These are phyloP conservation scores for Stenopsyche tienmushanensis DNA, from an alignment of 1,140 invertebrate species.

Conservation along the genomic window DNA sequence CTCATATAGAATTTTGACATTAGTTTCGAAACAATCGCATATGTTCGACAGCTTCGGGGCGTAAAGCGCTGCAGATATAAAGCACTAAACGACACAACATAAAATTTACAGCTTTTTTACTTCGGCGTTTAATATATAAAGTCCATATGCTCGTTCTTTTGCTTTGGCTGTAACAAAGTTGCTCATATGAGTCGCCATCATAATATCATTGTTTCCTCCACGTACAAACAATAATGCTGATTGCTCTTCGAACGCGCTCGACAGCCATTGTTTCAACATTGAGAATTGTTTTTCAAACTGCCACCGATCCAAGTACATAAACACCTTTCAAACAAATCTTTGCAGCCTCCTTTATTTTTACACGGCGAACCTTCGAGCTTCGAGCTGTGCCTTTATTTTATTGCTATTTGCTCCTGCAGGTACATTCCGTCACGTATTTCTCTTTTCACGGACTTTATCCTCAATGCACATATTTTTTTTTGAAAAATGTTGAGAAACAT, in stretches of 20 bases:
- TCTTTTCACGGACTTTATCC: not conserved
- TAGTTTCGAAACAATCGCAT: too few species aligned
- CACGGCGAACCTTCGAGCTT: not conserved
- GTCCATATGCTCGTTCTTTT: not conserved
- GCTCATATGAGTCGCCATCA: too few species aligned
- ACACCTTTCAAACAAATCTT: not conserved
- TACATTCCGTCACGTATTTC: conserved; percentile 16
- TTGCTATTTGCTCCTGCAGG: not conserved
- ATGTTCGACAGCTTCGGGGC: too few species aligned
- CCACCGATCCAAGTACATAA: not conserved
- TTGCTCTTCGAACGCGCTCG: not conserved
- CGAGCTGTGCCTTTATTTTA: not conserved
- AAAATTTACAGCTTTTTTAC: too few species aligned
- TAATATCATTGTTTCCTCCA: not conserved
- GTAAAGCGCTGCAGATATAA: too few species aligned
- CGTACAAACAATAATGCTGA: not conserved
- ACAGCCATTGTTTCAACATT: not conserved
- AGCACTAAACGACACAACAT: too few species aligned
- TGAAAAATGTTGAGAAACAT: not conserved
- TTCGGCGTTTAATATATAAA: too few species aligned
- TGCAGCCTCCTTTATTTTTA: too few species aligned
- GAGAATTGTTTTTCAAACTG: too few species aligned
- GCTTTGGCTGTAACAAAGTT: not conserved
- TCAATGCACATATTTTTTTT: not conserved
- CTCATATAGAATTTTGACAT: too few species aligned